A percentile compares a stretch with the other conserved stretches of the same genome.
These are phyloP conservation scores for Macrotis lagotis DNA, from an alignment of 2,113 vertebrate genomes.

Conservation along the genomic window DNA sequence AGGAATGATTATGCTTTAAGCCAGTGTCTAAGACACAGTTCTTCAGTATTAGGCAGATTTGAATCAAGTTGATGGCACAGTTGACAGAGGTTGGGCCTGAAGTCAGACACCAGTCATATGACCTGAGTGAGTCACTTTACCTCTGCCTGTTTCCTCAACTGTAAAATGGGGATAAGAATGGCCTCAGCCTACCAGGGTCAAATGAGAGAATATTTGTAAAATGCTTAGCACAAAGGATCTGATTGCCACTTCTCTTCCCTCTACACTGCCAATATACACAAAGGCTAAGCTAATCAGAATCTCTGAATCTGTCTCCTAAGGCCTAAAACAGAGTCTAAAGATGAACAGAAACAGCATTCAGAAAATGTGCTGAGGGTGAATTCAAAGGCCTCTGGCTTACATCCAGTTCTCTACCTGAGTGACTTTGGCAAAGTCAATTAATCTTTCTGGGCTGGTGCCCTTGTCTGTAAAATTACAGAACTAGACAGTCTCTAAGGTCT, in stretches of 20 bases:
- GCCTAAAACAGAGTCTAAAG: background rate
- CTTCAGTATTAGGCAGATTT: slow-evolving; percentile 16
- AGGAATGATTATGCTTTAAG: background rate
- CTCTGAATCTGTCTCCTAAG: background rate
- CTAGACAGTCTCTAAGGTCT: background rate
- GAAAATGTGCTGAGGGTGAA: background rate
- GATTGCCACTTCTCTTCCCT: background rate
- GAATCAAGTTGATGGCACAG: background rate
- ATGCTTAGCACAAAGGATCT: no score
- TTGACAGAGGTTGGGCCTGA: background rate
- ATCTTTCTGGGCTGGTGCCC: background rate
- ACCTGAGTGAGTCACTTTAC: slow-evolving; percentile 18
- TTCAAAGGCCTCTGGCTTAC: background rate
- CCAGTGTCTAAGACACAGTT: background rate
- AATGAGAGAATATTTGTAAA: no score
- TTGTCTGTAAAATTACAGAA: background rate
- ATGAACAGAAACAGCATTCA: background rate
- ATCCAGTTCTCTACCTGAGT: background rate
- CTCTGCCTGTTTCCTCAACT: background rate
- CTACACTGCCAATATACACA: background rate
- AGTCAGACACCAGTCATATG: no score
- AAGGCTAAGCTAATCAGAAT: background rate
- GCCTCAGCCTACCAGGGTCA: background rate
- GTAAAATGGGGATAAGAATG: background rate
- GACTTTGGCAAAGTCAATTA: background rate